Percentiles rank a stretch among this genome's conserved stretches.
Conservation (phyloP, 2,888 invertebrate species). For the Pecten maximus region DNA sequence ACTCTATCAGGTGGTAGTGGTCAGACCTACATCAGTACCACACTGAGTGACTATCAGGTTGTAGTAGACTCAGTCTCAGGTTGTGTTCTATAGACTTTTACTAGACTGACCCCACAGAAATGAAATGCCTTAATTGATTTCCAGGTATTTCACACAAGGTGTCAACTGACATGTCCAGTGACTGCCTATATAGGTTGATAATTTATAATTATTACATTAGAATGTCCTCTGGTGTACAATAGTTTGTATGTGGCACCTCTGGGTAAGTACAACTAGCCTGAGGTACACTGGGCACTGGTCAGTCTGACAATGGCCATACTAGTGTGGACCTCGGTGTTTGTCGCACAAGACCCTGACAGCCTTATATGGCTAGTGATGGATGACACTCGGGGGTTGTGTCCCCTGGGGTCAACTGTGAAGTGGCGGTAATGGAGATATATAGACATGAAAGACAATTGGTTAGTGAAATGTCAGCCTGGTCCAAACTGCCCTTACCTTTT, state of each 20-base stretch:
- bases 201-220: constrained; percentile 35
- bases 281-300: not conserved
- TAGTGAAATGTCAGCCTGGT: not conserved
- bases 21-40: too few species aligned
- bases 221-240: not conserved
- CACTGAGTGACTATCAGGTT: too few species aligned
- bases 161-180: constrained; percentile 24
- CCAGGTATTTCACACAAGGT: constrained; percentile 14
- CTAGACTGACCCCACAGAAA: too few species aligned
- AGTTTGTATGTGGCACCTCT: constrained; percentile 2
- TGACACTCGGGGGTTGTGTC: constrained; percentile 1
- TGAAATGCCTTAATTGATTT: not conserved
- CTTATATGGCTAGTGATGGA: not conserved
- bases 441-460: constrained; percentile 20
- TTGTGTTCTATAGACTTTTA: too few species aligned
- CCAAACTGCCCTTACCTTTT: not conserved
- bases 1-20: too few species aligned
- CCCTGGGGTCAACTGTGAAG: constrained; percentile 19
- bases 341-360: constrained; percentile 32
- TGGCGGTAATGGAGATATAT: constrained; percentile 16
- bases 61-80: too few species aligned
- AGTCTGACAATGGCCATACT: not conserved
- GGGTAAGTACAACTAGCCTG: not conserved
- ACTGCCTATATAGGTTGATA: not conserved
- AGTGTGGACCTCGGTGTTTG: not conserved